Evolutionary conservation across 2,113 vertebrate genomes (phyloP).

Genomic region (Anthoscopus minutus): DNA sequence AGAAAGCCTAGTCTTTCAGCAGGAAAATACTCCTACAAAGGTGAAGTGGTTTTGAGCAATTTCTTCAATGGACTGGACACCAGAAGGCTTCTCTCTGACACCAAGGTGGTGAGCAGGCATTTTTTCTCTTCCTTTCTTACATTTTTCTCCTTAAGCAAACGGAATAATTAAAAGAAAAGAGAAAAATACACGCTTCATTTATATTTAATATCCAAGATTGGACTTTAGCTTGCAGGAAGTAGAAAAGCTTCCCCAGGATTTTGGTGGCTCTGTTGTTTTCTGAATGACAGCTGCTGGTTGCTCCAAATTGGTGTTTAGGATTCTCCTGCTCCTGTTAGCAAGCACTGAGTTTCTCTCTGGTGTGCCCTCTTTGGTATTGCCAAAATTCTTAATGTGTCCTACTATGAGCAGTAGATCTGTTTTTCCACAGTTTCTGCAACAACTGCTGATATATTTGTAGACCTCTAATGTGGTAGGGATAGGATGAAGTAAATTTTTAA

Average conservation of each 20-base stretch:
- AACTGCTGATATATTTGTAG: not conserved
- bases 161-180: not conserved
- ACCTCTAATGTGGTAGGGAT: not conserved
- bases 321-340: not conserved
- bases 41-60: not conserved
- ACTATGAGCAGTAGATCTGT: not conserved
- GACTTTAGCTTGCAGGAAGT: not conserved
- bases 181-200: not conserved
- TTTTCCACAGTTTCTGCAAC: not conserved
- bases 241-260: not conserved
- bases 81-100: not conserved
- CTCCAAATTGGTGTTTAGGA: not conserved
- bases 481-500: not conserved
- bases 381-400: not conserved
- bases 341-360: not conserved
- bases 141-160: not conserved
- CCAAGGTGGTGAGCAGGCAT: rapidly evolving
- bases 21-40: not conserved
- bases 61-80: not conserved
- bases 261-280: not conserved
- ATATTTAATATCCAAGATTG: not conserved
- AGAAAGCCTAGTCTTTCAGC: not conserved
- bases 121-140: not conserved
- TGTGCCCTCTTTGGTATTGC: not conserved
- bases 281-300: not conserved